Percentiles rank a stretch among this genome's conserved stretches.
Evolutionary conservation across 2,113 vertebrate genomes (phyloP).

Genomic region (Asarcornis scutulata): DNA sequence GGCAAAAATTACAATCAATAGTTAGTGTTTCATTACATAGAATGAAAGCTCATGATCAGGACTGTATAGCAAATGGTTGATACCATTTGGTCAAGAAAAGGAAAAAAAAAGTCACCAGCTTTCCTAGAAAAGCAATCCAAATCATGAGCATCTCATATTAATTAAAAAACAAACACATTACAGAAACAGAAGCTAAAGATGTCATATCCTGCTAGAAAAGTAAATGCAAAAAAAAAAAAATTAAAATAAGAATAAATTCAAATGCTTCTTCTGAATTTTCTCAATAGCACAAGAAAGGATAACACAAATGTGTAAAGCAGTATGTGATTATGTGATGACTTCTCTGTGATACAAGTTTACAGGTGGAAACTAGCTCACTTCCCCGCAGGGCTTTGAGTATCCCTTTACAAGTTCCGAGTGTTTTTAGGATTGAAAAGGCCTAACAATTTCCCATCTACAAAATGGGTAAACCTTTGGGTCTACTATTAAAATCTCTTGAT

Average conservation of each 20-base stretch:
- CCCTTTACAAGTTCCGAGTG: not conserved
- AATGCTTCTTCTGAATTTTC: not conserved
- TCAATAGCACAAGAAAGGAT: not conserved
- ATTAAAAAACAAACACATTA: not conserved
- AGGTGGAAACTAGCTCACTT: not conserved
- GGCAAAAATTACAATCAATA: slow-evolving; percentile 16
- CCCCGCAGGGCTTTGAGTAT: not conserved
- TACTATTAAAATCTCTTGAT: not conserved
- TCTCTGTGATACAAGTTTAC: not conserved
- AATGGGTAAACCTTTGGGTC: not conserved
- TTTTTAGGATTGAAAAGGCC: not conserved
- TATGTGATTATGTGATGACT: not conserved
- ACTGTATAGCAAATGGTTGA: not conserved
- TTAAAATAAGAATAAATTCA: no score
- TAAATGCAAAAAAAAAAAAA: not conserved
- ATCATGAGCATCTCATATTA: not conserved
- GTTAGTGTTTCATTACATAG: not conserved
- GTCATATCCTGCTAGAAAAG: not conserved
- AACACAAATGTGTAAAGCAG: not conserved
- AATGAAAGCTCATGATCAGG: not conserved
- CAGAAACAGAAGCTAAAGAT: not conserved
- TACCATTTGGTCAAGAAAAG: not conserved
- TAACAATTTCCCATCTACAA: not conserved
- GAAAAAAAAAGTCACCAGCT: not conserved
- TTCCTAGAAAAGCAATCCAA: not conserved